Evolutionary conservation across 2,113 vertebrate genomes (phyloP), one percentile per base, ranked within the genome.

Genomic region (Pao palembangensis): DNA sequence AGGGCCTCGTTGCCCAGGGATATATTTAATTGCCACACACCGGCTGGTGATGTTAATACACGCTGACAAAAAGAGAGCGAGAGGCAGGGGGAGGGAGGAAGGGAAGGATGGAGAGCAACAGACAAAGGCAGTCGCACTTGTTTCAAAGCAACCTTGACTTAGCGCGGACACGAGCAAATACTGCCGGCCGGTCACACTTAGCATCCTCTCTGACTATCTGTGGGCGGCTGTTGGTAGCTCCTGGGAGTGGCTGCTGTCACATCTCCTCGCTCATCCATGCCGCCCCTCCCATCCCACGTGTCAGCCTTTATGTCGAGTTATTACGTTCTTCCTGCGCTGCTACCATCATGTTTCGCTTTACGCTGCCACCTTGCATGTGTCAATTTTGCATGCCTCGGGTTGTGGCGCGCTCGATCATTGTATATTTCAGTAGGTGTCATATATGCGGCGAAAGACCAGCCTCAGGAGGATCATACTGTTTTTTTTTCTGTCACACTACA

Each of bases 11-110:
- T 74, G 82, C 88, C 85, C 71, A 70, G 84, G 85, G 89, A 84
- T 79, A 77, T 64, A 80, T 69, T 87, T 90, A 86, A 89, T 88
- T 90, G 81, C 87, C 83, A 85, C 85, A 90, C 76, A 85, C 79
- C 73, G 71, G 71, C 89, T 85, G 82, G 80, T 88, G 88, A 90
- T 79, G 79, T 74, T 88, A 83, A 91, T 88, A 75, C 23, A 64
- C 38, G 12, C 74, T 78, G 86, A 90, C 88, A 85, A 79, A 81
- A 76, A 69, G 76, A 77, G 76, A 58, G 57, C 53, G 28, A 57
- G 53, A 65, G 63, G 58, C 55, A 44, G 59, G 13, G 58, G 16
- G 65, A 57, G 58, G 43, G 53, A 14, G 60, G 58, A 53, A 25
- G 58, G 19, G 64, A 59, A 42, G n/a, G 31, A 55, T 16, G 44